Evolutionary conservation across 1,140 invertebrate genomes (phyloP).

Genomic region (Eueides isabella): DNA sequence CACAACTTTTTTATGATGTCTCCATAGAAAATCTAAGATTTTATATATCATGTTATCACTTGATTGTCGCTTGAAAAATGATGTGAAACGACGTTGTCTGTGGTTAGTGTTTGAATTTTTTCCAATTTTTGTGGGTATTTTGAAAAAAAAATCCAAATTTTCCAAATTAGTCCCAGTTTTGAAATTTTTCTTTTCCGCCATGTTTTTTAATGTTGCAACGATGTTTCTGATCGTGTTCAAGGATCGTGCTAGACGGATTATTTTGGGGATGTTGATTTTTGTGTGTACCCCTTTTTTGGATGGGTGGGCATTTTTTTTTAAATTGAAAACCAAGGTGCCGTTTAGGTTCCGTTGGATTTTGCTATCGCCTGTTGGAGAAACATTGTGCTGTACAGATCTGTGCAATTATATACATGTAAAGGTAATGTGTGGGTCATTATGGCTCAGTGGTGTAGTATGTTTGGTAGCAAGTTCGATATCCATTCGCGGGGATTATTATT

Average conservation of each 20-base stretch:
- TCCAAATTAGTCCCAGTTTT: neutral
- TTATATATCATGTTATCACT: constrained; percentile 51
- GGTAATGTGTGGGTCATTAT: neutral
- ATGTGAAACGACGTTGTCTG: constrained; percentile 53
- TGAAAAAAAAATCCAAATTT: neutral
- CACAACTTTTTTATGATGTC: constrained; percentile 44
- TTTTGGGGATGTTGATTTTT: neutral
- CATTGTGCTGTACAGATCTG: constrained; percentile 23
- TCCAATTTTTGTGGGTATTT: too few relatives aligned
- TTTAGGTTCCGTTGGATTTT: constrained; percentile 22
- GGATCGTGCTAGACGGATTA: neutral
- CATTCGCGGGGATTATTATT: too few relatives aligned
- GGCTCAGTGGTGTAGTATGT: neutral
- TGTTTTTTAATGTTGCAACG: constrained; percentile 10
- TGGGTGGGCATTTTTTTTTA: constrained; percentile 21
- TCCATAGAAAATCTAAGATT: constrained; percentile 52
- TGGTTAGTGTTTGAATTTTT: constrained; percentile 14
- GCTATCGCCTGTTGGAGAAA: constrained; percentile 32
- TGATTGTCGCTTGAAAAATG: constrained; percentile 41
- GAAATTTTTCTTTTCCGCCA: neutral
- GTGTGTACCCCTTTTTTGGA: neutral
- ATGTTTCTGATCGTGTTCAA: constrained; percentile 12
- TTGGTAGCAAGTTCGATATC: too few relatives aligned
- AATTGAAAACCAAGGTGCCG: constrained; percentile 44
- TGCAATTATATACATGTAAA: neutral